Evolutionary conservation across 2,888 invertebrate species (phyloP), one percentile per base, ranked within the genome.

Genomic region (Meloe dianella): DNA sequence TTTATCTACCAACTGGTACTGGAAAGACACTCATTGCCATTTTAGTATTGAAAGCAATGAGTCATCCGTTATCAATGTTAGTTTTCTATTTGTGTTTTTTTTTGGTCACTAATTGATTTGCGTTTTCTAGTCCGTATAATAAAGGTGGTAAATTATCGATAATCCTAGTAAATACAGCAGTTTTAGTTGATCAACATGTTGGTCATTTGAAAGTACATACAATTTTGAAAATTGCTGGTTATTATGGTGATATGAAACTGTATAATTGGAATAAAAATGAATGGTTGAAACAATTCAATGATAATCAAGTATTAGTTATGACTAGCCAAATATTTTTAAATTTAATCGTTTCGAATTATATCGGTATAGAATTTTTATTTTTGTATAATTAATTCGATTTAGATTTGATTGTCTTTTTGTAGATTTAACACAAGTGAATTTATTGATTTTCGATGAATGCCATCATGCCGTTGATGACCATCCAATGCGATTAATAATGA

Each of bases 1-100:
- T 98, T 32, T 96, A 93, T 83, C 85, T 99, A 65, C 97, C 96
- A 0, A 97, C 98, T 54, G 97, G 96, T 0, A 87, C 94, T 0
- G 98, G 98, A 0, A 98, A 98, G 85, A 97, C 97, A 0, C 97
- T 90, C 77, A 95, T 98, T 73, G 95, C 97, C 0, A 87, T 94
- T 1, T 80, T 87, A 80, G 81, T 86, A 1, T 76, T 87, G 1
- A 85, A 85, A 67, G 82, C 83, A 7, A 86, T 86, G 65, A 82
- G 85, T 2, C 75, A 81, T 8, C 74, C 80, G 41, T 71, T 86
- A 20, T 71, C 78, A 35, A 79, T 78, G 88, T 83, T 8, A 3
- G n/a, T 70, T 57, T 56, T 29, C 35, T 61, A 22, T 58, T n/a
- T n/a, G n/a, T n/a, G n/a, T n/a, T n/a, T n/a, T n/a, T n/a, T n/a